Evolutionary conservation across 2,113 vertebrate genomes (phyloP), one percentile per base, ranked within the genome.

Genomic region (Podilymbus podiceps): DNA sequence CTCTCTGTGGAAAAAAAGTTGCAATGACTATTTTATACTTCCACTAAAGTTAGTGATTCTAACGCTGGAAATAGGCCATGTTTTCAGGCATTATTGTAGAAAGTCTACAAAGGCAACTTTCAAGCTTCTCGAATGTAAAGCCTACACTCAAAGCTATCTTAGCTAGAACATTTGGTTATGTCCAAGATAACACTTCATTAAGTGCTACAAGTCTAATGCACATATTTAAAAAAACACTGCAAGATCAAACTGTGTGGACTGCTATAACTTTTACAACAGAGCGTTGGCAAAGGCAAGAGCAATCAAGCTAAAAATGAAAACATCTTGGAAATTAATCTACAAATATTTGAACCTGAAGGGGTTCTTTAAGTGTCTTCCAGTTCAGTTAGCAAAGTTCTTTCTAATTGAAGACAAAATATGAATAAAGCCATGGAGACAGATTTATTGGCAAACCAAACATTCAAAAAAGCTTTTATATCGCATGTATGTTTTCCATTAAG

Each of bases 1-100:
- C 99, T 87, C 97, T 98, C 99, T 99, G 97, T 8, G 46, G 59
- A 1, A 28, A 82, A 67, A 62, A 63, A 27, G 5, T 1, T 8
- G 7, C 49, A 60, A 18, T 86, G 2, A 73, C 12, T 20, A 67
- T 27, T 88, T 75, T 11, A 46, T 3, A 31, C 14, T 35, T 20
- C 16, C 11, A 72, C 8, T 44, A 6, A 58, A 69, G 20, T 46
- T 28, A 66, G 12, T 4, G 12, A 47, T 17, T 76, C 9, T 35
- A 88, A 33, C 44, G 18, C 12, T 58, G 31, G 13, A 56, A 76
- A 47, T 1, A 56, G 33, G 30, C 12, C 67, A n/a, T 67, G 35
- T 21, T 76, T 68, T 31, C 74, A 91, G 49, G 15, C 20, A 77
- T 4, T 68, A 38, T 0, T 66, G 18, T 4, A 85, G 11, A 27